Evolutionary conservation across 2,113 vertebrate species (phyloP), one percentile per base, ranked within the genome.

Genomic region (Scatophagus argus): DNA sequence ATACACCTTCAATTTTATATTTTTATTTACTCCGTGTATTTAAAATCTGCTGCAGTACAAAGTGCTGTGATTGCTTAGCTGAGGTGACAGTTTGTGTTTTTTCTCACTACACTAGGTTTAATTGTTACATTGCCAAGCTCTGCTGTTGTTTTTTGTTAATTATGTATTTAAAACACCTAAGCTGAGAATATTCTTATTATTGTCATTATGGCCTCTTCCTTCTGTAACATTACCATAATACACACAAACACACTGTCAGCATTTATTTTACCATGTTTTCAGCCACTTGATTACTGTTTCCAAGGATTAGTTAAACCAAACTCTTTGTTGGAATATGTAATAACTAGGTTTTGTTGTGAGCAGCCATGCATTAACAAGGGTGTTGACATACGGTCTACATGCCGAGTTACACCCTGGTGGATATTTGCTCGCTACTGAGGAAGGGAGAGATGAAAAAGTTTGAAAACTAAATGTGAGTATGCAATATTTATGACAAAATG

Each of bases 401-500:
- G 9, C 54, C 43, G 46, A 55, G 51, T 29, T 59, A 36, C 39
- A 74, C 36, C 27, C 55, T 39, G 38, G 47, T 60, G 44, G 39
- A 36, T 70, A 55, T 63, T 58, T 47, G 19, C 17, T 49, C 2
- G 17, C 19, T 11, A 2, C 64, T 25, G 47, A 14, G 59, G 51
- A 36, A 21, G 21, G 23, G 6, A 52, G 29, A 52, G 12, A 38
- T 27, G 19, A 31, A 67, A 59, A 74, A 14, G 36, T 36, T 25
- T 5, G 43, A 62, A 32, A 56, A 41, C 44, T 39, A 68, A 67
- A 68, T 81, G 72, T 49, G 47, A 21, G 23, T 38, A 36, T 77
- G 0, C 77, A 77, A 78, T 70, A 78, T 82, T 72, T 14, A 74
- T 69, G 69, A 47, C 4, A 9, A 64, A 70, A 68, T 32, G 19